Evolutionary conservation across 2,797 vertebrate species (phyloP).

Genomic region (Gymnodraco acuticeps): DNA sequence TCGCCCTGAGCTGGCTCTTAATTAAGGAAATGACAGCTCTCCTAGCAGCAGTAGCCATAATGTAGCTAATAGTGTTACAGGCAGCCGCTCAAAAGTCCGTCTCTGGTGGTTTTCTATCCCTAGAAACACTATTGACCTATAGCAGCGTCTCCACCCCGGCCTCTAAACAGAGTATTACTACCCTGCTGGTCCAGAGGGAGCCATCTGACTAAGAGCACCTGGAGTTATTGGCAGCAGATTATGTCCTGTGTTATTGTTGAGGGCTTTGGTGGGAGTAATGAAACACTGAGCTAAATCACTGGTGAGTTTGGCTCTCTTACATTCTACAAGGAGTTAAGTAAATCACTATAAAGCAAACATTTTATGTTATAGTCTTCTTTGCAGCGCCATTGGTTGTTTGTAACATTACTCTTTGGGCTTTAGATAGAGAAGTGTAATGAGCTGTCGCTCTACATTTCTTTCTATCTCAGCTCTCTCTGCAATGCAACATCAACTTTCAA

Average conservation of each 20-base stretch:
- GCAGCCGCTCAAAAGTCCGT: slow-evolving; percentile 73
- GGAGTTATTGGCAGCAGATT: slow-evolving; percentile 83
- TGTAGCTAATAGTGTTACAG: slow-evolving; percentile 79
- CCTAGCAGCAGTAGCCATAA: slow-evolving; percentile 64
- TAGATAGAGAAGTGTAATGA: slow-evolving; percentile 40
- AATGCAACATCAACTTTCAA: slow-evolving; percentile 83
- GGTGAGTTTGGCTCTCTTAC: slow-evolving; percentile 67
- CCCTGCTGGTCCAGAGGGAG: slow-evolving; percentile 70
- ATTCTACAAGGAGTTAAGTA: slow-evolving; percentile 71
- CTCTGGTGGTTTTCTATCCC: slow-evolving; percentile 75
- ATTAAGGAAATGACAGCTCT: slow-evolving; percentile 83
- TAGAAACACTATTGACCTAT: slow-evolving; percentile 78
- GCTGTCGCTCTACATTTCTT: slow-evolving; percentile 27
- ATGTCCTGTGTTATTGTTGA: slow-evolving; percentile 82
- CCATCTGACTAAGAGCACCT: slow-evolving; percentile 81
- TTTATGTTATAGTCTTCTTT: slow-evolving; percentile 25
- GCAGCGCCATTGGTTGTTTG: slow-evolving; percentile 16
- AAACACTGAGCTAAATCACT: slow-evolving; percentile 76
- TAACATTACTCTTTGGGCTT: slow-evolving; percentile 33
- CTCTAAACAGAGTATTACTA: slow-evolving; percentile 80
- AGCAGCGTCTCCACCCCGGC: slow-evolving; percentile 70
- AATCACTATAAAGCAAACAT: slow-evolving; percentile 58
- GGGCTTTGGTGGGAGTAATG: slow-evolving; percentile 79
- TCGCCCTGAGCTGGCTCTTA: slow-evolving; percentile 70
- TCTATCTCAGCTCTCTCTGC: slow-evolving; percentile 29